phyloP scores from a whole-genome alignment of 2,797 vertebrate species.

The Choloepus didactylus region DNA sequence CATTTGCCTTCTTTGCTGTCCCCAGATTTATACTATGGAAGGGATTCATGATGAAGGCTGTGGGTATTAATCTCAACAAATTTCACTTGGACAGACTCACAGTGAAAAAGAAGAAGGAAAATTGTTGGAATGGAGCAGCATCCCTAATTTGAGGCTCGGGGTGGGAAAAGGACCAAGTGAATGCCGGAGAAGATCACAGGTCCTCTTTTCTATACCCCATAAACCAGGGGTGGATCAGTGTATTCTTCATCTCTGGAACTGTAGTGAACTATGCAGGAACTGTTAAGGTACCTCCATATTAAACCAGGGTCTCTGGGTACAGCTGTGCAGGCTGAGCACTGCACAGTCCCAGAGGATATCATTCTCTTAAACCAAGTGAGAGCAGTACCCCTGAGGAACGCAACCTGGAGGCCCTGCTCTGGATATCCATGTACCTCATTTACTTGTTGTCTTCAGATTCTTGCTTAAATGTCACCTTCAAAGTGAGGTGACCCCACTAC shows the following conservation, averaged over 20 bases:
- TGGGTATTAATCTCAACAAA: background rate
- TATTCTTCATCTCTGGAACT: background rate
- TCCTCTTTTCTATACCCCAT: background rate
- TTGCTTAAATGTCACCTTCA: background rate
- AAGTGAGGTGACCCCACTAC: background rate
- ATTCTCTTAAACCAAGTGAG: background rate
- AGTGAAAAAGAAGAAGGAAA: slow-evolving; percentile 38
- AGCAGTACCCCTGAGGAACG: background rate
- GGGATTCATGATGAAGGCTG: background rate
- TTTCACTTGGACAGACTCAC: background rate
- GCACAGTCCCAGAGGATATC: background rate
- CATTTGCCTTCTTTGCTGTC: background rate
- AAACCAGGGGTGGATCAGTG: background rate
- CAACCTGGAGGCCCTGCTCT: slow-evolving; percentile 14
- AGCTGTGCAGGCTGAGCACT: background rate
- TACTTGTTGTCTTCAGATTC: background rate
- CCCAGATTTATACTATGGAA: background rate
- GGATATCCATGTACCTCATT: background rate
- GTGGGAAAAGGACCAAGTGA: background rate
- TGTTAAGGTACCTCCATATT: background rate
- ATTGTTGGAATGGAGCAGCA: background rate
- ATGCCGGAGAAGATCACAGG: background rate
- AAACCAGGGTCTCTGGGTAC: background rate
- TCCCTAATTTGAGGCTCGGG: background rate
- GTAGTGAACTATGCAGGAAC: background rate